Evolutionary conservation across 2,888 invertebrate genomes (phyloP).

Genomic region (Elegia similella): DNA sequence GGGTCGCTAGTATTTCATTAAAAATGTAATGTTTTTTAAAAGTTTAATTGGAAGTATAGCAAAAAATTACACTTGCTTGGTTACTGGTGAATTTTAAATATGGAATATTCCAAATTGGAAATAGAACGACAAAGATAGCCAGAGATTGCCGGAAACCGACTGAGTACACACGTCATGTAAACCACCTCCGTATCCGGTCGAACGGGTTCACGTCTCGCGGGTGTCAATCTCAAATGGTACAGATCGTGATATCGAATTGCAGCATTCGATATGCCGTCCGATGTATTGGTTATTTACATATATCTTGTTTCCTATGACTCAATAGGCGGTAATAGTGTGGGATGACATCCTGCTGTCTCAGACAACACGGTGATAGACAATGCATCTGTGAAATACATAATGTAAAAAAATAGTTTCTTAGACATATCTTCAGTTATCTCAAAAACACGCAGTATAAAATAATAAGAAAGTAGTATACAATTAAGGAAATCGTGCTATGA

Average conservation of each 20-base stretch:
- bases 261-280: conserved; percentile 50
- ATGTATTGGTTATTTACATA: conserved; percentile 39
- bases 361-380: neutral
- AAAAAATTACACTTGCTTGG: no score
- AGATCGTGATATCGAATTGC: conserved; percentile 46
- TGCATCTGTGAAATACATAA: no score
- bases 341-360: neutral
- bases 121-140: conserved; percentile 11
- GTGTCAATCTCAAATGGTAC: conserved; percentile 46
- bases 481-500: no score
- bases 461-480: no score
- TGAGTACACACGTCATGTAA: conserved; percentile 31
- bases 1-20: no score
- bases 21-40: no score
- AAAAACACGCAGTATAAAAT: no score
- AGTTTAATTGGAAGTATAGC: no score
- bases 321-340: conserved; percentile 22
- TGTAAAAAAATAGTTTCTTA: no score
- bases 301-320: conserved; percentile 49
- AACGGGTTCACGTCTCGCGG: conserved; percentile 30
- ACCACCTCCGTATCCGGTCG: conserved; percentile 45
- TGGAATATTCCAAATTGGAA: neutral
- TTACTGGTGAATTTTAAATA: neutral
- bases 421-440: no score
- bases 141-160: conserved; percentile 9